Percentiles rank a stretch among this genome's conserved stretches.
Conservation (phyloP, 2,888 invertebrate genomes). For the Siphonodentalium dalli region DNA sequence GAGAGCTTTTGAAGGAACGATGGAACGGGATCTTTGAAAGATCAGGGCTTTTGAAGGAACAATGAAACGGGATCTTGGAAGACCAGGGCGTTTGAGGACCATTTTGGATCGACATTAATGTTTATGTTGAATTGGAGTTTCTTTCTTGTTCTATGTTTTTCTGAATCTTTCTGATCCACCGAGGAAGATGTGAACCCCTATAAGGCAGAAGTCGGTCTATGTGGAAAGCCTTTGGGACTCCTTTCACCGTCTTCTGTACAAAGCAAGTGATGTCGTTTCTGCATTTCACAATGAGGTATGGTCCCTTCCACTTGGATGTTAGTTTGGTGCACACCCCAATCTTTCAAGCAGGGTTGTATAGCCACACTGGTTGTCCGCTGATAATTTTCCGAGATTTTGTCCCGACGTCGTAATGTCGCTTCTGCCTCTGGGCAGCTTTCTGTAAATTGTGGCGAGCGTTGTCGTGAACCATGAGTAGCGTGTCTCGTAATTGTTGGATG, state of each 20-base stretch:
- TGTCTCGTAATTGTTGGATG: too few species aligned
- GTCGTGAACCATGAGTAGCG: neutral
- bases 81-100: too few species aligned
- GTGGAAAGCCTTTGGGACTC: conserved; percentile 14
- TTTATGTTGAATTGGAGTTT: too few species aligned
- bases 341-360: neutral
- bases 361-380: neutral
- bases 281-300: conserved; percentile 10
- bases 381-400: neutral
- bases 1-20: too few species aligned
- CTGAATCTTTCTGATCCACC: too few species aligned
- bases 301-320: conserved; percentile 15
- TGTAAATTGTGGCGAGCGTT: neutral
- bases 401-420: neutral
- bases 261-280: conserved; percentile 14
- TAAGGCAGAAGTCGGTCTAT: conserved; percentile 15
- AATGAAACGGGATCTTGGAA: too few species aligned
- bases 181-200: too few species aligned
- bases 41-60: too few species aligned
- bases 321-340: conserved; percentile 15
- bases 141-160: too few species aligned
- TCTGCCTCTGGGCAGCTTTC: neutral
- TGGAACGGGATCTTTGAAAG: too few species aligned
- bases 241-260: conserved; percentile 7
- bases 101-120: too few species aligned